Percentiles rank a stretch among this genome's conserved stretches.
These are phyloP conservation scores for Trissonchulus sp. DNA, from an alignment of 2,888 invertebrate species.

Conservation along the genomic window DNA sequence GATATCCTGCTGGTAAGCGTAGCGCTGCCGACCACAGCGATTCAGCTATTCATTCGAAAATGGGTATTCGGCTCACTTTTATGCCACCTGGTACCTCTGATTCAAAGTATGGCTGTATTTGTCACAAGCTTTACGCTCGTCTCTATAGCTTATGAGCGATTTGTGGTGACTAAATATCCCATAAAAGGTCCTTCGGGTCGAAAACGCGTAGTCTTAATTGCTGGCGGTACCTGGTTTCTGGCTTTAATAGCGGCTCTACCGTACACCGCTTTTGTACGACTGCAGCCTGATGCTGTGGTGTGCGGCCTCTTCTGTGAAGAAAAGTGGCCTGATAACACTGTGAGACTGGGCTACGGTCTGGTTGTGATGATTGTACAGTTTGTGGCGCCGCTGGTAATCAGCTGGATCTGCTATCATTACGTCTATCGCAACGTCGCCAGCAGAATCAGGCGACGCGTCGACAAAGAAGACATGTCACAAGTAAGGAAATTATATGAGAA, in stretches of 20 bases:
- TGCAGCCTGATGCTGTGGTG: not conserved
- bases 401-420: not conserved
- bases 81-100: not conserved
- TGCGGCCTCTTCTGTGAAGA: constrained; percentile 20
- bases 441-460: not conserved
- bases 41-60: not conserved
- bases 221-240: not conserved
- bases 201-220: not conserved
- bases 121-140: constrained; percentile 22
- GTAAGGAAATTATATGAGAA: too few relatives aligned
- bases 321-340: constrained; percentile 5
- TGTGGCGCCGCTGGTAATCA: not conserved
- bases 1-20: constrained; percentile 11
- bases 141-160: constrained; percentile 17
- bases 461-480: not conserved
- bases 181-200: not conserved
- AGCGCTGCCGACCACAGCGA: constrained; percentile 15
- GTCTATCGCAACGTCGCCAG: constrained; percentile 7
- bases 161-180: not conserved
- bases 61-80: not conserved
- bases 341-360: not conserved
- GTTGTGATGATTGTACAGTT: not conserved
- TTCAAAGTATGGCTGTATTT: constrained; percentile 17
- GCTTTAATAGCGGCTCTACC: not conserved
- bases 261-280: constrained; percentile 1